Evolutionary conservation across 2,888 invertebrate species (phyloP), one percentile per base, ranked within the genome.

Genomic region (Drosophila eohydei): DNA sequence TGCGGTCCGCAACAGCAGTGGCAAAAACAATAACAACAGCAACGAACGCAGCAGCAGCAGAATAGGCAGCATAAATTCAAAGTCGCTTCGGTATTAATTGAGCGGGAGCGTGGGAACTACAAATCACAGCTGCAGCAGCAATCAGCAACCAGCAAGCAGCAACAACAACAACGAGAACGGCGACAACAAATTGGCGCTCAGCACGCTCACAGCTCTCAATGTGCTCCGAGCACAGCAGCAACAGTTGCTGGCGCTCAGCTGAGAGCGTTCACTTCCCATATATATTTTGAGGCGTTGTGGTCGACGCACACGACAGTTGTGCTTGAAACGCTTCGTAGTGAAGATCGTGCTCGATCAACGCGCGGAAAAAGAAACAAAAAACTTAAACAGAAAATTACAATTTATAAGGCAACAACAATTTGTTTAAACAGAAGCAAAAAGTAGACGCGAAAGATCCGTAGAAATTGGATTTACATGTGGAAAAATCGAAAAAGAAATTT

Each of bases 271-370:
- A 44, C 34, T 28, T 68, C 60, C 60, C 78, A 67, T 60, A 76
- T 90, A 86, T 90, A 88, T 81, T 88, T 81, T 71, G 67, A 74
- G 73, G 81, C 71, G 81, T 56, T 74, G 70, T 64, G 81, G 64
- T 63, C 67, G 71, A 63, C 76, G 76, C 76, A 83, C 83, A 81
- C 81, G 85, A 84, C 92, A 92, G 92, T 92, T 92, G 91, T 91
- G 91, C 91, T 91, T 90, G 82, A 88, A 91, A 92, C 91, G 92
- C 89, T 91, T 83, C 88, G 82, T 81, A 90, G 92, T 91, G 86
- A 89, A 90, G 92, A 91, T 91, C 92, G 88, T 88, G 83, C 71
- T 74, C 64, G 78, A 78, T 73, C 81, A 78, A 55, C 76, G 80
- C 70, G 73, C 79, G 74, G 65, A 54, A 59, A 60, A 68, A 56